Evolutionary conservation across 2,888 invertebrate genomes (phyloP).

Genomic region (Amorpha juglandis): DNA sequence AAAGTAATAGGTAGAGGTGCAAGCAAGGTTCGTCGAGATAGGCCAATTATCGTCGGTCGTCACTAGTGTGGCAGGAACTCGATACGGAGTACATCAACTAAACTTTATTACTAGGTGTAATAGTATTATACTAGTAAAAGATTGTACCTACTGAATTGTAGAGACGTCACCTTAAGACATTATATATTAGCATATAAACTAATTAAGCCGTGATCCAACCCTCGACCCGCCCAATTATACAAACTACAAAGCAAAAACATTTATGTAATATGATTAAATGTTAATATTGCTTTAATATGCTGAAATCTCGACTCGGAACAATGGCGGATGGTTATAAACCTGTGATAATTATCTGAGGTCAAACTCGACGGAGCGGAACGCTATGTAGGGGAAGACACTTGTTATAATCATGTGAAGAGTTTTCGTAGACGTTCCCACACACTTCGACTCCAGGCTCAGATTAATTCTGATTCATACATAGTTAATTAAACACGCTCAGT

Average conservation of each 20-base stretch:
- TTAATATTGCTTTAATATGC: slow-evolving; percentile 63
- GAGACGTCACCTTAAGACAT: neutral
- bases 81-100: too few species aligned
- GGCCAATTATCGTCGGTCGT: too few species aligned
- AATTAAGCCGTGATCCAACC: neutral
- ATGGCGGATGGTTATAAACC: slow-evolving; percentile 75
- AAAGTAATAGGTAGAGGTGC: too few species aligned
- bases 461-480: slow-evolving; percentile 79
- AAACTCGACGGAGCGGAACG: slow-evolving; percentile 73
- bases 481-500: slow-evolving; percentile 76
- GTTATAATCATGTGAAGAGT: slow-evolving; percentile 81
- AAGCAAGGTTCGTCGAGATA: too few species aligned
- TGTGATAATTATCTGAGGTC: slow-evolving; percentile 81
- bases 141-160: too few species aligned
- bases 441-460: slow-evolving; percentile 64
- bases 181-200: neutral
- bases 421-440: slow-evolving; percentile 82
- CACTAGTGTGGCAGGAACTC: too few species aligned
- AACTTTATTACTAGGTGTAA: too few species aligned
- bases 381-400: slow-evolving; percentile 74
- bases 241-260: slow-evolving; percentile 18
- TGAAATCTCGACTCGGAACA: slow-evolving; percentile 73
- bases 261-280: slow-evolving; percentile 34
- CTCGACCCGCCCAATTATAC: slow-evolving; percentile 33
- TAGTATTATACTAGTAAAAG: too few species aligned